Evolutionary conservation across 2,113 vertebrate species (phyloP), one percentile per base, ranked within the genome.

Genomic region (Tautogolabrus adspersus): DNA sequence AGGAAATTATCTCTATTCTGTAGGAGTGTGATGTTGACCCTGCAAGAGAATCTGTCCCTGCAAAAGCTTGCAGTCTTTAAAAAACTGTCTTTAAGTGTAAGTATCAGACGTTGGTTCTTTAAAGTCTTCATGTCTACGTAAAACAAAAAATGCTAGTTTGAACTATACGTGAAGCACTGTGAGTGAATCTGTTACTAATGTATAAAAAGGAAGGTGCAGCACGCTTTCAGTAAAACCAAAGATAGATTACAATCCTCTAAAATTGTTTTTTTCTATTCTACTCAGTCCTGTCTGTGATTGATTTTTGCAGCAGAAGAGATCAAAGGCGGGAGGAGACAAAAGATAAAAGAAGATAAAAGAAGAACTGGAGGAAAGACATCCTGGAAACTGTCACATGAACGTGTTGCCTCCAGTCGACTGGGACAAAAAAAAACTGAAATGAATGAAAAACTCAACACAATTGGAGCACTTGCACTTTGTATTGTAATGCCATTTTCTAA

Each of bases 281-380:
- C 74, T 83, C 72, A 62, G 22, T 15, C 13, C 3, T 37, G 15
- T 60, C 40, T 62, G 8, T 79, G 79, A 76, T 79, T 81, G 79
- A 71, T 70, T 85, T 83, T 22, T 21, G 46, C 13, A 47, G 66
- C 37, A 49, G 81, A 37, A 21, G 16, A 83, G 76, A 92, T 92
- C 78, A 92, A 92, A 91, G 74, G 67, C 71, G 44, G 26, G 42
- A 78, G 59, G 64, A 84, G 83, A 86, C 74, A 73, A 83, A 84
- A 84, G 83, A 90, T 86, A 72, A 88, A 84, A 75, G 65, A 54
- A 79, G 84, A 89, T 46, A 77, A 89, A 81, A 83, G 72, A 76
- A 26, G 64, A 79, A 75, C 65, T 81, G 77, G 37, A 84, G 85
- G 78, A 69, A 55, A 74, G 69, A 66, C 66, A 72, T 58, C 75